Evolutionary conservation across 2,888 invertebrate species (phyloP), one percentile per base, ranked within the genome.

Genomic region (Pelosia muscerda): DNA sequence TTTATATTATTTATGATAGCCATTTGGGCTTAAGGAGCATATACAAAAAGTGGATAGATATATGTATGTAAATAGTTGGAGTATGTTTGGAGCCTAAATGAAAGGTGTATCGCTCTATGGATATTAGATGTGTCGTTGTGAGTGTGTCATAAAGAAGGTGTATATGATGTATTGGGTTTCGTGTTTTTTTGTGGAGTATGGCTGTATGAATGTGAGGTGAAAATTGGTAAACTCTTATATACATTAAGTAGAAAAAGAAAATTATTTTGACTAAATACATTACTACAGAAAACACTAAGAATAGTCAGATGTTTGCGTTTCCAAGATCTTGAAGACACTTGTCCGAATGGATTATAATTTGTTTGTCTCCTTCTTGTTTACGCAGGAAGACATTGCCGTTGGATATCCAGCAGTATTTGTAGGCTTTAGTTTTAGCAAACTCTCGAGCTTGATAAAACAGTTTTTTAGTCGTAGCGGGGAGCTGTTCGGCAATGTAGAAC

Each of bases 1-100:
- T 59, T 65, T 31, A 65, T 65, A 19, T 53, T 54, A 25, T 59
- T 65, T 31, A 65, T 65, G 10, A 13, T 34, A 59, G 65, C 59
- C 65, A 59, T 59, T 59, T 28, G n/a, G 28, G 28, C 6, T 3
- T 28, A 6, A 28, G 28, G 6, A 5, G 3, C 6, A 6, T 28
- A 6, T 28, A 3, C 6, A 28, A 28, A 5, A 28, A 6, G 28
- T 28, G 28, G 6, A 28, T 28, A 6, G 28, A 5, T 6, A 28
- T n/a, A n/a, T n/a, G n/a, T n/a, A n/a, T n/a, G n/a, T n/a, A n/a
- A n/a, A n/a, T n/a, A n/a, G n/a, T n/a, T 28, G 28, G 3, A 28
- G 6, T 6, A 6, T 28, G 28, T 5, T 28, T 3, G 3, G 28
- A 28, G 3, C 6, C 4, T 3, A 28, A 28, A 5, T 28, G 3